phyloP scores from a whole-genome alignment of 1,140 invertebrate species.

The Elysia chlorotica region DNA sequence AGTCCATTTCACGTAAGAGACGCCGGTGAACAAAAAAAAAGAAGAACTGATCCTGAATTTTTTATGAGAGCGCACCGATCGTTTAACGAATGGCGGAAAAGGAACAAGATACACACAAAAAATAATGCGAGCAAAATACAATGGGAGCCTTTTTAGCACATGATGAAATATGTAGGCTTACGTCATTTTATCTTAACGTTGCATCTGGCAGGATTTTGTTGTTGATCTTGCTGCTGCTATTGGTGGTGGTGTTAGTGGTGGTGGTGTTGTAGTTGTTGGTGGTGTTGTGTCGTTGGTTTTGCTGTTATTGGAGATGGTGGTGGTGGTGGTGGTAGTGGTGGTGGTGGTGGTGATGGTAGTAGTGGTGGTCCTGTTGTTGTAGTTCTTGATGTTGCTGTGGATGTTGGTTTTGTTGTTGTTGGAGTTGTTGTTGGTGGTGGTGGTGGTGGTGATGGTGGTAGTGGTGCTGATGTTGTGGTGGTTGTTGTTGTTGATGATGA shows the following conservation, averaged over 20 bases:
- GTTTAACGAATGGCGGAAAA: too few relatives aligned
- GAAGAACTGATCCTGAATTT: too few relatives aligned
- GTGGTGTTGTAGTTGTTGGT: neutral
- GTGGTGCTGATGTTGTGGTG: conserved; percentile 20
- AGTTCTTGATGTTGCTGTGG: neutral
- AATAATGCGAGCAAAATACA: too few relatives aligned
- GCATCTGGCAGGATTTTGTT: too few relatives aligned
- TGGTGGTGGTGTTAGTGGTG: neutral
- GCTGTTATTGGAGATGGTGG: neutral
- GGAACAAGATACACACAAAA: too few relatives aligned
- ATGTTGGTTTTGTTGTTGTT: neutral
- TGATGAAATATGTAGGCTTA: too few relatives aligned
- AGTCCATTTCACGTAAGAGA: too few relatives aligned
- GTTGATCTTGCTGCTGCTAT: too few relatives aligned
- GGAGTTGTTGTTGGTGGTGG: conserved; percentile 11
- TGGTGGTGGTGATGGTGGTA: conserved; percentile 2
- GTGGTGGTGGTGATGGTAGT: neutral
- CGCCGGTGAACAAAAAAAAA: too few relatives aligned
- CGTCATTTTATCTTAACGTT: too few relatives aligned
- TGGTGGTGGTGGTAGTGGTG: neutral
- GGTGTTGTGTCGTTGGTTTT: neutral
- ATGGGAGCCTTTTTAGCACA: too few relatives aligned
- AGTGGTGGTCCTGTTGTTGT: neutral
- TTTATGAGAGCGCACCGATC: too few relatives aligned
- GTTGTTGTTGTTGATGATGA: conserved; percentile 18